Percentiles rank a stretch among this genome's conserved stretches.
Evolutionary conservation across 2,888 invertebrate genomes (phyloP).

Genomic region (Troides oblongomaculatus): DNA sequence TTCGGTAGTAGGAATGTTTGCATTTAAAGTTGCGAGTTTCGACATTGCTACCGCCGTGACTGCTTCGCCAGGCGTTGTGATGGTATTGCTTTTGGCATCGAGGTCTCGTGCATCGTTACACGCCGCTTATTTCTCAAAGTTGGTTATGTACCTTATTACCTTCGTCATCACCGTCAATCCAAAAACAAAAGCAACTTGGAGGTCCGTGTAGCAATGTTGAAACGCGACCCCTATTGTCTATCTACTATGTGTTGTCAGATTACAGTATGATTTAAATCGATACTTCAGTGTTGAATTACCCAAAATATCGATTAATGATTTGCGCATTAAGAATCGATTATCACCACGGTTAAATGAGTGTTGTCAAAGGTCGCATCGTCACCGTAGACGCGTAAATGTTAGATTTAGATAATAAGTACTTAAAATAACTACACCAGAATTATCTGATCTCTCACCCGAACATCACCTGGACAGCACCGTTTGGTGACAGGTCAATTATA

Average conservation of each 20-base stretch:
- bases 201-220: constrained; percentile 71
- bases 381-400: constrained; percentile 26
- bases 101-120: constrained; percentile 36
- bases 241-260: constrained; percentile 62
- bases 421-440: too few species aligned
- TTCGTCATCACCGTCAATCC: constrained; percentile 30
- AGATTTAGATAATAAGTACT: constrained; percentile 21
- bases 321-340: not conserved
- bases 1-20: constrained; percentile 56
- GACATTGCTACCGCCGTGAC: constrained; percentile 68
- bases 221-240: constrained; percentile 54
- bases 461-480: constrained; percentile 32
- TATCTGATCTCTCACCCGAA: too few species aligned
- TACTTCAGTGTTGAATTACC: not conserved
- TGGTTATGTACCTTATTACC: constrained; percentile 47
- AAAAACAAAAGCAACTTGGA: not conserved
- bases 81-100: constrained; percentile 42
- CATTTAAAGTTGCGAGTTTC: constrained; percentile 56
- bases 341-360: not conserved
- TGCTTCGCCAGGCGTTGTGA: constrained; percentile 35
- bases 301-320: not conserved
- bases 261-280: constrained; percentile 5
- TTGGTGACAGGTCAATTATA: constrained; percentile 69
- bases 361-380: constrained; percentile 10
- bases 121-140: constrained; percentile 67